Conservation (phyloP, 1,140 invertebrate species). For the Alviniconcha marisindica region DNA sequence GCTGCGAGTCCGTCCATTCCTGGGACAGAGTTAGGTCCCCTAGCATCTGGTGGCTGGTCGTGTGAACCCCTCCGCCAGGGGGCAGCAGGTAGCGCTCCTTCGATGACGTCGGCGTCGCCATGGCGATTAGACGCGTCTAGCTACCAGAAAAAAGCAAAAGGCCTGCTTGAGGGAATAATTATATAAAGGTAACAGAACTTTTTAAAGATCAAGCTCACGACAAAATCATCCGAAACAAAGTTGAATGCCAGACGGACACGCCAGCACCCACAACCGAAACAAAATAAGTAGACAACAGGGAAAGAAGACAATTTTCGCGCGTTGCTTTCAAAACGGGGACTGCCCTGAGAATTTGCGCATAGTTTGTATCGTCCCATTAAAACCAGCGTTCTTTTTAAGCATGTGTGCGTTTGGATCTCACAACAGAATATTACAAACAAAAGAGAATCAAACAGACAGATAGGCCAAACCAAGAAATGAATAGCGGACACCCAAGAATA, state of each 20-base stretch:
- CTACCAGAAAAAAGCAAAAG: not conserved
- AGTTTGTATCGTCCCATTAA: no score
- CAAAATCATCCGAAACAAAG: constrained; percentile 15
- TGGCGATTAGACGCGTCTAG: not conserved
- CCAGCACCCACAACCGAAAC: not conserved
- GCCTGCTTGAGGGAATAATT: not conserved
- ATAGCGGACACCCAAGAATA: no score
- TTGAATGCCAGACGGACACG: not conserved
- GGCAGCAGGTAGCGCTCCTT: constrained; percentile 24
- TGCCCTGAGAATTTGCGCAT: no score
- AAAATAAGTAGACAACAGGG: not conserved
- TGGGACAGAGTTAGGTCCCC: constrained; percentile 38
- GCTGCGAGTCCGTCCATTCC: constrained; percentile 43
- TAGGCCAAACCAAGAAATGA: no score
- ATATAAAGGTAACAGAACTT: not conserved
- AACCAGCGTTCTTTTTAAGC: no score
- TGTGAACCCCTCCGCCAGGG: constrained; percentile 23
- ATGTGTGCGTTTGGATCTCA: no score
- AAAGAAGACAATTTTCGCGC: no score
- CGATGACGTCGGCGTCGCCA: not conserved
- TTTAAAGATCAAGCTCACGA: not conserved
- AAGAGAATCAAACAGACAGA: no score
- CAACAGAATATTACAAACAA: no score
- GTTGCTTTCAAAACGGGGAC: no score
- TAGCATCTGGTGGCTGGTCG: constrained; percentile 36